Evolutionary conservation across 2,797 vertebrate species (phyloP), one percentile per base, ranked within the genome.

Genomic region (Rhinella marina): DNA sequence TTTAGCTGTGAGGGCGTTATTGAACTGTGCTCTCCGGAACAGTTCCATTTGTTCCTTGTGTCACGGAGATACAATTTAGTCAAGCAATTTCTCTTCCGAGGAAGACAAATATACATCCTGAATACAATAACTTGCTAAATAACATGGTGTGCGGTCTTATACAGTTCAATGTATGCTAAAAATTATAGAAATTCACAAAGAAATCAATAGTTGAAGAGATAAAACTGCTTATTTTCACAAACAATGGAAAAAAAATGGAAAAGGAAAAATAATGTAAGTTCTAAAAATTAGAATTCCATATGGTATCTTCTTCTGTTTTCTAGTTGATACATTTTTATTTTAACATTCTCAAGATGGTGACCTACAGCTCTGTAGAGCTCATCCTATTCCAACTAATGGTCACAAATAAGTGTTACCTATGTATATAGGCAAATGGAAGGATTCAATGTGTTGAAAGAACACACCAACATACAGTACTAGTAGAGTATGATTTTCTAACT

Each of bases 61-160:
- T 85, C 75, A 79, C 59, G 14, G 21, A 23, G 73, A 61, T 68
- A 25, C 52, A 88, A 61, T 78, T 88, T 88, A 77, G 14, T 56
- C 61, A 84, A 78, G 27, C 61, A 59, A 59, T 57, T n/a, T 32
- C 3, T 48, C 7, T 80, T 75, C 27, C 16, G n/a, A 61, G 27
- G 17, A 83, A 32, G 29, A 73, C 14, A 88, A 88, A 88, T 84
- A 84, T 62, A 83, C 75, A 68, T 27, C 21, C 52, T 50, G 57
- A 80, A 78, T 76, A 76, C 52, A 73, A 76, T 2, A 32, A 32
- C 32, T 32, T 32, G 13, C 50, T 32, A 77, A 77, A 78, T 79
- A 88, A 80, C 72, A 64, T 41, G 57, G 75, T 88, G 87, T 88
- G 87, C 80, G 82, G 76, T 80, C 82, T 32, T 56, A 56, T 19